Conservation (phyloP, 1,140 invertebrate genomes). For the Zeugodacus cucurbitae region DNA sequence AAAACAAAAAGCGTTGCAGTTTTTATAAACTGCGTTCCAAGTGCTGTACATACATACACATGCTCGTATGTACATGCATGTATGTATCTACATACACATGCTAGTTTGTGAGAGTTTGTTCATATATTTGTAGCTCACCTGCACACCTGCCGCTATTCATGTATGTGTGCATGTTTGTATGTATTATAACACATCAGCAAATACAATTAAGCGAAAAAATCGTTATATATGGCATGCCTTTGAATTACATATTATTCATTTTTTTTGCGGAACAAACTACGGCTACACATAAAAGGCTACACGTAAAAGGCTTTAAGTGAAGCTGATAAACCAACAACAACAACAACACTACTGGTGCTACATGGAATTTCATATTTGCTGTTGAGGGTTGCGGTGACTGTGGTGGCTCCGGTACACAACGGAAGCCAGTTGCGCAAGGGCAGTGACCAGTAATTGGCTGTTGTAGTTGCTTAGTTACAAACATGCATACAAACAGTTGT, state of each 20-base stretch:
- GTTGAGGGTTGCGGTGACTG: not conserved
- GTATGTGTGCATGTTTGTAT: too few species aligned
- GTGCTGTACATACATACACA: not conserved
- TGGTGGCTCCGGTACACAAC: not conserved
- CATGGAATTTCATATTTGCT: not conserved
- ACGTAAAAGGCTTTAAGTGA: not conserved
- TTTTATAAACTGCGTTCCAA: not conserved
- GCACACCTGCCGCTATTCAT: conserved; percentile 9
- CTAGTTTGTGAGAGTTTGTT: too few species aligned
- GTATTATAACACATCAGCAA: not conserved
- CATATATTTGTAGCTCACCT: not conserved
- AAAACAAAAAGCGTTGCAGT: not conserved
- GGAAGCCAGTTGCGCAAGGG: not conserved
- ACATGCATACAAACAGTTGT: not conserved
- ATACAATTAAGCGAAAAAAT: not conserved
- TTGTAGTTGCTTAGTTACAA: not conserved
- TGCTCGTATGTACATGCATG: not conserved
- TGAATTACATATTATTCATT: not conserved
- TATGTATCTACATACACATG: not conserved
- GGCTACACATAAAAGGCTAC: not conserved
- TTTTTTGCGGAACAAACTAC: not conserved
- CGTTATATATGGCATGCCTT: not conserved
- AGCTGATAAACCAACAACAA: not conserved
- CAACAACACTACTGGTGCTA: not conserved
- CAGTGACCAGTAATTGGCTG: conserved; percentile 26